These are phyloP conservation scores for Platyura marginata DNA, from an alignment of 1,140 invertebrate genomes.

Conservation along the genomic window DNA sequence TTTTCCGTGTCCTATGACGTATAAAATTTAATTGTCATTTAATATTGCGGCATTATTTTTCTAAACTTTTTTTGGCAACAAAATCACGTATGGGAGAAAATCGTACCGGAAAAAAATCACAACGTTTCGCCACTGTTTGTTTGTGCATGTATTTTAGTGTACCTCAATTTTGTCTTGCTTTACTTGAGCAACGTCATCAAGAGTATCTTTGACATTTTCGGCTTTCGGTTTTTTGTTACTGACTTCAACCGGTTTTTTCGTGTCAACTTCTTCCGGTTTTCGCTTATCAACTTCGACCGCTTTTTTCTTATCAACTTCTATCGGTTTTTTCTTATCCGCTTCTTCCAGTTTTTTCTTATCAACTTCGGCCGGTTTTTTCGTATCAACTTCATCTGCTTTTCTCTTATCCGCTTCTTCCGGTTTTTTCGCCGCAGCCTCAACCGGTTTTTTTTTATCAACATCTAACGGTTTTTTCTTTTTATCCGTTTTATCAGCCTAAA, in stretches of 20 bases:
- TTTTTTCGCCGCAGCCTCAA: not conserved
- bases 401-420: not conserved
- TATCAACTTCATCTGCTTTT: not conserved
- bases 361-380: no score
- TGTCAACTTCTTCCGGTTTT: conserved; percentile 29
- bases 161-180: conserved; percentile 4
- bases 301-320: conserved; percentile 2
- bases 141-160: no score
- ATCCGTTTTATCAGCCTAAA: not conserved
- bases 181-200: conserved; percentile 5
- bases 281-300: conserved; percentile 25
- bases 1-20: no score
- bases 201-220: conserved; percentile 22
- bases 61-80: not conserved
- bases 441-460: not conserved
- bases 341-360: conserved; percentile 5
- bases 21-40: no score
- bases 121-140: no score
- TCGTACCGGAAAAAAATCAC: no score
- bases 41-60: no score
- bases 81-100: not conserved
- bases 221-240: conserved; percentile 28
- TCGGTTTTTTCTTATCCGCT: conserved; percentile 9
- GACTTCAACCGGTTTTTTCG: conserved; percentile 24
- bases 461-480: not conserved